These are phyloP conservation scores for Rhadina sibilatrix DNA, from an alignment of 2,113 vertebrate genomes.

Conservation along the genomic window DNA sequence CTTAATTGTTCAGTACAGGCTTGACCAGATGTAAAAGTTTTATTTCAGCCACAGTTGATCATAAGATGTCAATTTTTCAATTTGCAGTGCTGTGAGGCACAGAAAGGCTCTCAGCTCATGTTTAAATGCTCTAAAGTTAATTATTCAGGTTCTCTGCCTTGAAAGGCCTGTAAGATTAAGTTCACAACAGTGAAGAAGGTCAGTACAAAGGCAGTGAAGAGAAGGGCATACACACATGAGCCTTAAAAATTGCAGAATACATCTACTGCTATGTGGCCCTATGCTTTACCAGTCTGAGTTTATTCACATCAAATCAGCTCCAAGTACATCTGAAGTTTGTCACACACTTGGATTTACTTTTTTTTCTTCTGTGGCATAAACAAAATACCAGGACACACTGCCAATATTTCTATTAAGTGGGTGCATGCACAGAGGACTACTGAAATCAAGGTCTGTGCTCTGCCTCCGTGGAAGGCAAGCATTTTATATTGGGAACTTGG, in stretches of 20 bases:
- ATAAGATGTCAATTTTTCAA: neutral
- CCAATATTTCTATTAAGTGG: neutral
- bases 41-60: neutral
- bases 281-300: neutral
- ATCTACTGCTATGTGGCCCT: neutral
- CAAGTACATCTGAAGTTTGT: neutral
- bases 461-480: neutral
- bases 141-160: neutral
- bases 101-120: neutral
- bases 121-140: neutral
- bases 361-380: neutral
- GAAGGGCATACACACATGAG: fast-evolving
- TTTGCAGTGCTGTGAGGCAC: neutral
- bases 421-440: neutral
- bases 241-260: neutral
- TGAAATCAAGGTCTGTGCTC: neutral
- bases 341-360: fast-evolving
- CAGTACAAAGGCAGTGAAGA: neutral
- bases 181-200: neutral
- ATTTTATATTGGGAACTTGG: neutral
- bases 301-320: neutral
- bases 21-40: neutral
- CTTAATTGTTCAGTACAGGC: neutral
- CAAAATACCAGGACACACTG: neutral
- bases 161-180: neutral